phyloP scores from a whole-genome alignment of 1,140 invertebrate species.

The Zaprionus kolodkinae region DNA sequence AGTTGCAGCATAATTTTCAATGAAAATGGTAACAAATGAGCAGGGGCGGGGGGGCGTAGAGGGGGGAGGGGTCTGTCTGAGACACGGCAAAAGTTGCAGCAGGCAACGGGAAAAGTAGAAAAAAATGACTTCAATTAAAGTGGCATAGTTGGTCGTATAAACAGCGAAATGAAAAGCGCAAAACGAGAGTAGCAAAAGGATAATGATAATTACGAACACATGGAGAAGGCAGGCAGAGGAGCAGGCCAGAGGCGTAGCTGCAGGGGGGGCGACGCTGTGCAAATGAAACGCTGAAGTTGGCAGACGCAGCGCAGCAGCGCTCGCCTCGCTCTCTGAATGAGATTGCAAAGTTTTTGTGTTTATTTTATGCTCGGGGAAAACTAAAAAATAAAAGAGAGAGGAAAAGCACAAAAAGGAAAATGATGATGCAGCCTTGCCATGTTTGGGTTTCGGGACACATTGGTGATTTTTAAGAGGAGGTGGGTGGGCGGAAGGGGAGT shows the following conservation, averaged over 20 bases:
- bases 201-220: constrained; percentile 76
- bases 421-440: constrained; percentile 54
- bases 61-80: neutral
- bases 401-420: constrained; percentile 36
- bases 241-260: neutral
- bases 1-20: constrained; percentile 81
- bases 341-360: constrained; percentile 77
- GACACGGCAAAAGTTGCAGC: constrained; percentile 33
- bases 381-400: constrained; percentile 23
- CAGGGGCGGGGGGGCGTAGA: neutral
- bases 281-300: constrained; percentile 36
- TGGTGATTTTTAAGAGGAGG: neutral
- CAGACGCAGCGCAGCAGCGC: constrained; percentile 3
- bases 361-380: constrained; percentile 65
- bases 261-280: constrained; percentile 3
- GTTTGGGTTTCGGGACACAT: constrained; percentile 2
- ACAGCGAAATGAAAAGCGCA: constrained; percentile 76
- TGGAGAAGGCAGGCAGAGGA: constrained; percentile 7
- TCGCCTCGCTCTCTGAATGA: constrained; percentile 58
- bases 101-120: constrained; percentile 52
- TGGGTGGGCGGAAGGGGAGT: no score
- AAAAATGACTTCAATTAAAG: constrained; percentile 82
- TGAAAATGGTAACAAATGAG: constrained; percentile 55
- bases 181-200: constrained; percentile 63
- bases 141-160: constrained; percentile 79